Evolutionary conservation across 2,113 vertebrate species (phyloP), one percentile per base, ranked within the genome.

Genomic region (Callocephalon fimbriatum): DNA sequence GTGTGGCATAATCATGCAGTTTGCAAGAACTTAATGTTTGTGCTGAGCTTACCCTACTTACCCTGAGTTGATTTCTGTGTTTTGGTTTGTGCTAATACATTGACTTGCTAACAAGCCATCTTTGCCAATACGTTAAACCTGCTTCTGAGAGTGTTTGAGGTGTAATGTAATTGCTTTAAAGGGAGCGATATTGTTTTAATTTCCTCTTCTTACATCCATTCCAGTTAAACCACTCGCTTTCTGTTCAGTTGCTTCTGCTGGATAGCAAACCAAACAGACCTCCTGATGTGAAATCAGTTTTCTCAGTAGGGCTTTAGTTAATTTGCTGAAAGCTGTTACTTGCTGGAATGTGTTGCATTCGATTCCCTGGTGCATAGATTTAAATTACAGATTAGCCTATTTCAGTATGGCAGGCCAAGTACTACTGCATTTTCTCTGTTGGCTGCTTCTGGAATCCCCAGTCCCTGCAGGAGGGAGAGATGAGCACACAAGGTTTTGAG

Each of bases 41-140:
- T 92, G 88, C 95, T 88, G 25, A 90, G 58, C 97, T 97, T 71
- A 93, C 93, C 82, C 82, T 88, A 80, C 90, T 93, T 61, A 59
- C 38, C 10, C 44, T 0, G 37, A 42, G 71, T 16, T 88, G 83
- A 17, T 76, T 92, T 86, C 42, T 94, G 73, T 3, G 0, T 72
- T 93, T 78, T 44, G 58, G 47, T 87, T 93, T 74, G 86, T 50
- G 35, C 97, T 98, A 98, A 97, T 95, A 11, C 5, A 10, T 38
- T 93, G 58, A 59, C 86, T 83, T 58, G 66, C 91, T 96, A 74
- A 96, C 95, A 31, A 70, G 62, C 20, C 5, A 3, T 9, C 13
- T 79, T 58, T 94, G 84, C 67, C n/a, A 62, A 48, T 67, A 14
- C n/a, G 32, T 53, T 14, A 5, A n/a, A 73, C 22, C 83, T 58